Evolutionary conservation across 2,888 invertebrate species (phyloP).

Genomic region (Dryadula phaetusa): DNA sequence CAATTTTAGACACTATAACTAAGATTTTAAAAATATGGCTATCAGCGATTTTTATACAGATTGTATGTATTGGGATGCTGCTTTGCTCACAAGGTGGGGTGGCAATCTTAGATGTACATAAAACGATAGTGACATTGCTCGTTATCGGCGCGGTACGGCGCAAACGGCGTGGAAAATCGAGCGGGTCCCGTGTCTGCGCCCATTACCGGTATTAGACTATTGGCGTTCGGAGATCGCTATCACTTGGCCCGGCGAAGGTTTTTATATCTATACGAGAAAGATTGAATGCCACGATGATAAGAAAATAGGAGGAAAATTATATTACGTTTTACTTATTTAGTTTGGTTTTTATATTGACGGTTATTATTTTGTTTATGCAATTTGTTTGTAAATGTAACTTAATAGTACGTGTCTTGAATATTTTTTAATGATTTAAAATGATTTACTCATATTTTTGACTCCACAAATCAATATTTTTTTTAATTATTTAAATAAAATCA

Average conservation of each 20-base stretch:
- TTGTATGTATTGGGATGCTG: conserved; percentile 37
- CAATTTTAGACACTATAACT: too few relatives aligned
- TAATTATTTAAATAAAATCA: too few relatives aligned
- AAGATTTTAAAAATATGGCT: neutral
- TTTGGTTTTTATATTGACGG: neutral
- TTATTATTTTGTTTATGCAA: too few relatives aligned
- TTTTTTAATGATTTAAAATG: too few relatives aligned
- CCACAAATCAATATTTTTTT: too few relatives aligned
- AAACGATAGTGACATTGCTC: conserved; percentile 72
- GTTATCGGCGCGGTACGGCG: conserved; percentile 70
- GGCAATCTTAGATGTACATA: conserved; percentile 58
- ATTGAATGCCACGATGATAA: conserved; percentile 40
- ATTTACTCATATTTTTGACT: too few relatives aligned
- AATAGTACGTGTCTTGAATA: too few relatives aligned
- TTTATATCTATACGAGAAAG: conserved; percentile 44
- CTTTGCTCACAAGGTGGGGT: conserved; percentile 50
- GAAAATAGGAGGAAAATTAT: conserved; percentile 29
- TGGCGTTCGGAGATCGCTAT: conserved; percentile 47
- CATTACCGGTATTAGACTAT: conserved; percentile 77
- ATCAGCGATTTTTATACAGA: conserved; percentile 37
- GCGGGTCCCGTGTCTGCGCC: conserved; percentile 59
- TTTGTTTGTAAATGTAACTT: too few relatives aligned
- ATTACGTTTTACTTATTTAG: conserved; percentile 6
- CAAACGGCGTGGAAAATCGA: conserved; percentile 82
- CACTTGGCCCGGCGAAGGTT: conserved; percentile 41